phyloP scores from a whole-genome alignment of 2,888 invertebrate species.

The Apotomis turbidana region DNA sequence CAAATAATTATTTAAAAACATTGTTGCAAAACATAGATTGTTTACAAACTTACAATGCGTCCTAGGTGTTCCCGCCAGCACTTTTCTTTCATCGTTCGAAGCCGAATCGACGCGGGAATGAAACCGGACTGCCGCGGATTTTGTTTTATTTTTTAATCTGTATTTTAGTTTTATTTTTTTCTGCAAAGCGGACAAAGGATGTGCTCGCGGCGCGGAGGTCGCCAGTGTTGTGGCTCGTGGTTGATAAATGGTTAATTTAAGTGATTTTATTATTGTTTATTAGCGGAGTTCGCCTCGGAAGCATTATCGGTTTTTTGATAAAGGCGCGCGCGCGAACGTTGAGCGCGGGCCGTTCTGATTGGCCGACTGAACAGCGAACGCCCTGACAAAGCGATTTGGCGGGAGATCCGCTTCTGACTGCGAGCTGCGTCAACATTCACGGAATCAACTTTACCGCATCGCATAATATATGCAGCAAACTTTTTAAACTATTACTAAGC shows the following conservation, averaged over 20 bases:
- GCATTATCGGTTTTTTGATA: constrained; percentile 71
- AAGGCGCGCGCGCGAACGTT: constrained; percentile 71
- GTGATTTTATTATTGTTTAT: constrained; percentile 70
- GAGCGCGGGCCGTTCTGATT: constrained; percentile 75
- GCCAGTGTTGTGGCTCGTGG: constrained; percentile 58
- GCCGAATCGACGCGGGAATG: constrained; percentile 55
- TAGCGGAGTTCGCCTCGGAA: constrained; percentile 54
- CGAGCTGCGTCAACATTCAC: constrained; percentile 47
- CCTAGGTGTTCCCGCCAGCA: constrained; percentile 46
- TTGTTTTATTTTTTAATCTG: constrained; percentile 63
- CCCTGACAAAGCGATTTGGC: constrained; percentile 61
- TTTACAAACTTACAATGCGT: constrained; percentile 42
- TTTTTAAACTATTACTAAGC: background rate
- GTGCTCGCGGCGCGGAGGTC: constrained; percentile 63
- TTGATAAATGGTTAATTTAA: constrained; percentile 60
- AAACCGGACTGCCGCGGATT: constrained; percentile 67
- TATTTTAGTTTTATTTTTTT: constrained; percentile 58
- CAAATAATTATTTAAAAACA: constrained; percentile 15
- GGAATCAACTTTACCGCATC: constrained; percentile 4
- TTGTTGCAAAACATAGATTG: constrained; percentile 17
- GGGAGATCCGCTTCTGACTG: constrained; percentile 64
- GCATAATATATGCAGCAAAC: background rate
- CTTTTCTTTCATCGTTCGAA: constrained; percentile 58
- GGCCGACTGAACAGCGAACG: constrained; percentile 60
- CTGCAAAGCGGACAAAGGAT: constrained; percentile 56